A percentile compares a stretch with the other conserved stretches of the same genome.
Conservation (phyloP, 2,888 invertebrate species). For the Rapana venosa region DNA sequence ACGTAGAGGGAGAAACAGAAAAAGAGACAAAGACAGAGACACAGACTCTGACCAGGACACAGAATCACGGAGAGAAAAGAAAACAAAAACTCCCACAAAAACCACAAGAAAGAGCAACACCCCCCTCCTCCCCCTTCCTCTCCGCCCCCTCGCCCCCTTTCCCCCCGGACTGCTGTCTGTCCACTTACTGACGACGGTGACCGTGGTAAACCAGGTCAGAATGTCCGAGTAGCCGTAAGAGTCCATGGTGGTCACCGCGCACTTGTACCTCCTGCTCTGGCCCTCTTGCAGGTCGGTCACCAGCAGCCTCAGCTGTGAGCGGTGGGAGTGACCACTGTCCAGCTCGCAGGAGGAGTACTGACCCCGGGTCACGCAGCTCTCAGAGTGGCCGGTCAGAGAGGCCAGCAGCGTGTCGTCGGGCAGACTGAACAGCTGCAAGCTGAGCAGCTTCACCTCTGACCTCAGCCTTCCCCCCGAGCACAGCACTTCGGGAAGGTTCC, state of each 20-base stretch:
- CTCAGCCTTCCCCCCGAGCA: neutral
- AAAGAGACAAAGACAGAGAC: constrained; percentile 1
- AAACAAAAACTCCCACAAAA: neutral
- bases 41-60: neutral
- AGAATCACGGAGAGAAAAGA: neutral
- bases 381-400: neutral
- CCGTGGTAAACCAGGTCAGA: neutral
- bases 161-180: neutral
- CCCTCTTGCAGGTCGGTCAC: constrained; percentile 29
- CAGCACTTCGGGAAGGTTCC: constrained; percentile 29
- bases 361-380: constrained; percentile 27
- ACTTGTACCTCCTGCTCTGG: constrained; percentile 29
- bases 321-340: neutral
- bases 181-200: neutral
- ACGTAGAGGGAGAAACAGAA: neutral
- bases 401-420: constrained; percentile 13
- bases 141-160: no score
- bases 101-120: neutral
- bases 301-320: constrained; percentile 9
- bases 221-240: neutral
- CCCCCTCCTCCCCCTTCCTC: no score
- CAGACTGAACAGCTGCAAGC: constrained; percentile 11
- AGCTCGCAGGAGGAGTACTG: constrained; percentile 27
- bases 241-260: constrained; percentile 8
- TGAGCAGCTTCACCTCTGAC: constrained; percentile 4